Conservation (phyloP, 1,140 invertebrate genomes). For the Wiebesia pumilae region DNA sequence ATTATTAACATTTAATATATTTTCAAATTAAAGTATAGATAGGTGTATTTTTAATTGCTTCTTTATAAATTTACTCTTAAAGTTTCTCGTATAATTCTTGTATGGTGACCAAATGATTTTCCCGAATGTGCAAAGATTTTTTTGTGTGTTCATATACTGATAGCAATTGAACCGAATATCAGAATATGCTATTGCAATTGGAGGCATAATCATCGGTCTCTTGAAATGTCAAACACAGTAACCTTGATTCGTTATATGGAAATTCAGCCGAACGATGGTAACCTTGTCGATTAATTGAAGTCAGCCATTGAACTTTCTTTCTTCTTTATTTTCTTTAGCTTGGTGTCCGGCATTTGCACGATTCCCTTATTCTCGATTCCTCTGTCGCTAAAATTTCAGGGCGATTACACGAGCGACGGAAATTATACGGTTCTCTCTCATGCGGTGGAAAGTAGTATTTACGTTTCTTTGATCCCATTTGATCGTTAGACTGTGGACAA, state of each 20-base stretch:
- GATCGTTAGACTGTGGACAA: background rate
- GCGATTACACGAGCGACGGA: background rate
- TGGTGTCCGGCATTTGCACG: background rate
- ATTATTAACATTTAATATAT: too few species aligned
- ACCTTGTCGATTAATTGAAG: constrained; percentile 4
- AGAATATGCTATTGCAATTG: background rate
- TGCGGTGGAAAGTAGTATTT: background rate
- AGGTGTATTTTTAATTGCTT: too few species aligned
- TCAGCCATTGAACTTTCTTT: background rate
- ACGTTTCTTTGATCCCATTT: background rate
- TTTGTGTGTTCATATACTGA: too few species aligned
- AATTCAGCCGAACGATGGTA: background rate
- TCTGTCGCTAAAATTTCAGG: background rate
- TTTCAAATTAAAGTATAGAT: too few species aligned
- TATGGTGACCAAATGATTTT: too few species aligned
- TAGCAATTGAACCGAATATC: too few species aligned
- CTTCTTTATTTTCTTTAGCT: background rate
- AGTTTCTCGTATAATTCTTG: too few species aligned
- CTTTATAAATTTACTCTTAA: too few species aligned
- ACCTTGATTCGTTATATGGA: constrained; percentile 7
- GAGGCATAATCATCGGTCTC: background rate
- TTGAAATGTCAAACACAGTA: background rate
- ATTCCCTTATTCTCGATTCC: background rate
- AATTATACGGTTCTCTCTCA: background rate
- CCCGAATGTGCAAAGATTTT: too few species aligned